Percentiles rank a stretch among this genome's conserved stretches.
Conservation (phyloP, 2,888 invertebrate species). For the Drosophila kuntzei region DNA sequence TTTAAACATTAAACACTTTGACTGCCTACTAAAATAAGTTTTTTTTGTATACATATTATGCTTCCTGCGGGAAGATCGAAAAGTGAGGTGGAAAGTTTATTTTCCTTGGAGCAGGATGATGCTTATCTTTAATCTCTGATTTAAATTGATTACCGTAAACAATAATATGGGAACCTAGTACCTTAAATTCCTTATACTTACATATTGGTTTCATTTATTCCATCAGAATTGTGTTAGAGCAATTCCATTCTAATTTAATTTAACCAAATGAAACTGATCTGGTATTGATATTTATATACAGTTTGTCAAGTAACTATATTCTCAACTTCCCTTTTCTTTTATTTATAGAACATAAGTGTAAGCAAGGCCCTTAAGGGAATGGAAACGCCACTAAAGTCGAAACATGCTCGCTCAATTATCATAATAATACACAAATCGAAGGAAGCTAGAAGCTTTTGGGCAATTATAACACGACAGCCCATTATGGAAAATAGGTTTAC, state of each 20-base stretch:
- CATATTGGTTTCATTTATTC: not conserved
- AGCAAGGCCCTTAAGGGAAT: conserved; percentile 96
- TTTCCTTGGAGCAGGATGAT: not conserved
- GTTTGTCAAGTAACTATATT: not conserved
- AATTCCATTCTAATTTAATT: not conserved
- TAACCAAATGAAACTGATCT: not conserved
- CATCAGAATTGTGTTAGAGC: not conserved
- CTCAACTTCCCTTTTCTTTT: not conserved
- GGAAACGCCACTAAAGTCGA: conserved; percentile 98
- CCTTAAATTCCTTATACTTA: not conserved
- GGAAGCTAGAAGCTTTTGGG: conserved; percentile 97
- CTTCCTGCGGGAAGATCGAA: not conserved
- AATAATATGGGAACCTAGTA: not conserved
- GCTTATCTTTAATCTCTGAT: not conserved
- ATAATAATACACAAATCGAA: conserved; percentile 97
- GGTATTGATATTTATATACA: not conserved
- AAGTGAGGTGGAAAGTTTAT: not conserved
- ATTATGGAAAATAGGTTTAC: conserved; percentile 94
- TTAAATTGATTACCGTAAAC: not conserved
- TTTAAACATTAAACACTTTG: too few species aligned
- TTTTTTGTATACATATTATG: too few species aligned
- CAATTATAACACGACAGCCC: conserved; percentile 85
- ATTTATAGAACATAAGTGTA: conserved; percentile 90
- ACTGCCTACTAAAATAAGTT: too few species aligned
- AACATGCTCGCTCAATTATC: conserved; percentile 98